These are phyloP conservation scores for Ectobius pallidus DNA, from an alignment of 2,888 invertebrate genomes.

Conservation along the genomic window DNA sequence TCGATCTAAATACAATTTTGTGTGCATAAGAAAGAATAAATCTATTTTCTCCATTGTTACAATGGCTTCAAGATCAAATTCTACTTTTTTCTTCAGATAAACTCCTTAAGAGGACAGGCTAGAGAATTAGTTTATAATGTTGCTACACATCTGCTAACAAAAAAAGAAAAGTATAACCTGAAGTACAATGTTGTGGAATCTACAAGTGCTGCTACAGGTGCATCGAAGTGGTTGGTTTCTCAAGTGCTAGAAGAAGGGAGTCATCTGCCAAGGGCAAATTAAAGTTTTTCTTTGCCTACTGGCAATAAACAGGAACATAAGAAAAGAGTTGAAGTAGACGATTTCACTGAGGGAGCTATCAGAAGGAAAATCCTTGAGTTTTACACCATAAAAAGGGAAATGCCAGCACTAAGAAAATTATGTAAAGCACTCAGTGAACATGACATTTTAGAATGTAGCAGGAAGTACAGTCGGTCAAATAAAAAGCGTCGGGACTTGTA, in stretches of 20 bases:
- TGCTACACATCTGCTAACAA: not conserved
- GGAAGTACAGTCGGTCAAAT: too few species aligned
- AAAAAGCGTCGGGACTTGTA: too few species aligned
- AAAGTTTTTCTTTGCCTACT: not conserved
- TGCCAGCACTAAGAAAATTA: not conserved
- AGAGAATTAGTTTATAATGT: not conserved
- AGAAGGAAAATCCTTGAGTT: not conserved
- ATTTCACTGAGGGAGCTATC: not conserved
- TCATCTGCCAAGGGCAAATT: slow-evolving; percentile 17
- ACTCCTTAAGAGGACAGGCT: not conserved
- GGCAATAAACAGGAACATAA: not conserved
- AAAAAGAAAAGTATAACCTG: not conserved
- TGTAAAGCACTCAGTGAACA: not conserved
- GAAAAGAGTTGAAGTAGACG: slow-evolving; percentile 9
- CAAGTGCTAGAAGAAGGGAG: not conserved
- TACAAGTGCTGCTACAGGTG: not conserved
- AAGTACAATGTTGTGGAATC: not conserved
- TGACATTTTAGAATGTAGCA: not conserved
- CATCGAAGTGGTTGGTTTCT: not conserved
- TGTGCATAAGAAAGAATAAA: too few species aligned
- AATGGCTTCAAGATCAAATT: not conserved
- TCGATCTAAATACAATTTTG: too few species aligned
- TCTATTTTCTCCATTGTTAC: too few species aligned
- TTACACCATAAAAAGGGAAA: not conserved
- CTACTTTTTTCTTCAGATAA: not conserved